Evolutionary conservation across 2,797 vertebrate species (phyloP).

Genomic region (Anguilla anguilla): DNA sequence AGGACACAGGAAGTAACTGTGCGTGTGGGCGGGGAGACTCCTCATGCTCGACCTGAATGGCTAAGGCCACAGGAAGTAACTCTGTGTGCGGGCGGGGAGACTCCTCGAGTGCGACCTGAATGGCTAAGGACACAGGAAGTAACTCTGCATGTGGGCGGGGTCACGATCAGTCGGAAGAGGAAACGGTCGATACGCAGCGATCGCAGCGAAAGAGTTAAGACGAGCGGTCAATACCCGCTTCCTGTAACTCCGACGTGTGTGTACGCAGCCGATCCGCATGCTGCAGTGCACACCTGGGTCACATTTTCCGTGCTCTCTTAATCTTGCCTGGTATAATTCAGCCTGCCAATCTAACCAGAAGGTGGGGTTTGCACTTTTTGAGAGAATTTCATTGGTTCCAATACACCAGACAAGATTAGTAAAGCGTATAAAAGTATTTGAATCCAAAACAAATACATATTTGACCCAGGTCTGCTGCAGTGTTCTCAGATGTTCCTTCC

Average conservation of each 20-base stretch:
- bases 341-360: too few relatives aligned
- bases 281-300: neutral
- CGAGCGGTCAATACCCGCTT: neutral
- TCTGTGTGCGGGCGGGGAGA: neutral
- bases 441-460: too few relatives aligned
- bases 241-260: neutral
- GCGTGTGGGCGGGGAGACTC: too few relatives aligned
- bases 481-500: neutral
- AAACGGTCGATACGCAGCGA: constrained; percentile 11
- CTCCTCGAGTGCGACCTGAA: neutral
- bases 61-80: neutral
- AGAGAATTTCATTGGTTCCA: too few relatives aligned
- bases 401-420: too few relatives aligned
- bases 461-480: too few relatives aligned
- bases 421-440: too few relatives aligned
- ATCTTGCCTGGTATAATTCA: too few relatives aligned
- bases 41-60: neutral
- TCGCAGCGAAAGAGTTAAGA: constrained; percentile 13
- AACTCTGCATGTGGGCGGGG: neutral
- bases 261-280: neutral
- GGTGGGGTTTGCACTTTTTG: too few relatives aligned
- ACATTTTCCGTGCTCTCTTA: too few relatives aligned
- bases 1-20: too few relatives aligned
- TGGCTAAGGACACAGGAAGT: neutral
- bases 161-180: constrained; percentile 26